A percentile compares a stretch with the other conserved stretches of the same genome.
These are phyloP conservation scores for Melanotaenia pygmaea DNA, from an alignment of 2,797 vertebrate genomes.

Conservation along the genomic window DNA sequence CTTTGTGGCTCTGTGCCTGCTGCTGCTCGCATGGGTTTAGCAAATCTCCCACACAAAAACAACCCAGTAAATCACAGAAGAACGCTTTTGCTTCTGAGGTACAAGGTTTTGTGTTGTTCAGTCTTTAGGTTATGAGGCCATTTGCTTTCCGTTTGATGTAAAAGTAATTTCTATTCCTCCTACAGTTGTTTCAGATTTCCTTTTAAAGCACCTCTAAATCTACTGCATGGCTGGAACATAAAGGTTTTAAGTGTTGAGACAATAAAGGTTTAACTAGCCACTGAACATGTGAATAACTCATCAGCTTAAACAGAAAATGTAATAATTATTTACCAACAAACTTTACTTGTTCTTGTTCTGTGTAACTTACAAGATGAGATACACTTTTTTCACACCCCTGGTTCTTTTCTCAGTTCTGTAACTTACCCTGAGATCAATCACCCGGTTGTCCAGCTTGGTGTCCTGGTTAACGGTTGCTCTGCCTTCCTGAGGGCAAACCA, in stretches of 20 bases:
- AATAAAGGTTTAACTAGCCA: neutral
- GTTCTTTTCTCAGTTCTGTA: slow-evolving; percentile 7
- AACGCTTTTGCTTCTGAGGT: slow-evolving; percentile 8
- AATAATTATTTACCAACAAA: neutral
- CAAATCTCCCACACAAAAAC: slow-evolving; percentile 36
- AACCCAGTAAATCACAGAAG: slow-evolving; percentile 49
- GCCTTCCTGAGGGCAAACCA: slow-evolving; percentile 87
- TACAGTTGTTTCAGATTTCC: neutral
- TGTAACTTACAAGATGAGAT: slow-evolving; percentile 11
- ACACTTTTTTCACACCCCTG: neutral
- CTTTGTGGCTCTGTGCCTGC: slow-evolving; percentile 38
- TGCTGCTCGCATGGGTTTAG: slow-evolving; percentile 33
- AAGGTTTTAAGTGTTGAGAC: neutral
- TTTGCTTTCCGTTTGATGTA: slow-evolving; percentile 6
- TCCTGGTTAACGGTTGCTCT: slow-evolving; percentile 99
- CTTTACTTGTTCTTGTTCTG: neutral
- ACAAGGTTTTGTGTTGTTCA: slow-evolving; percentile 21
- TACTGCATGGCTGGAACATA: neutral
- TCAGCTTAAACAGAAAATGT: neutral
- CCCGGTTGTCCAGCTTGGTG: slow-evolving; percentile 96
- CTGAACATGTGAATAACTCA: neutral
- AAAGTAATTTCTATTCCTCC: neutral
- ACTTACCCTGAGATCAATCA: slow-evolving; percentile 97
- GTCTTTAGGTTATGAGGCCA: neutral
- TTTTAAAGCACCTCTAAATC: neutral